Percentiles rank a stretch among this genome's conserved stretches.
phyloP scores from a whole-genome alignment of 2,888 invertebrate species.

The Dasysyrphus tricinctus region DNA sequence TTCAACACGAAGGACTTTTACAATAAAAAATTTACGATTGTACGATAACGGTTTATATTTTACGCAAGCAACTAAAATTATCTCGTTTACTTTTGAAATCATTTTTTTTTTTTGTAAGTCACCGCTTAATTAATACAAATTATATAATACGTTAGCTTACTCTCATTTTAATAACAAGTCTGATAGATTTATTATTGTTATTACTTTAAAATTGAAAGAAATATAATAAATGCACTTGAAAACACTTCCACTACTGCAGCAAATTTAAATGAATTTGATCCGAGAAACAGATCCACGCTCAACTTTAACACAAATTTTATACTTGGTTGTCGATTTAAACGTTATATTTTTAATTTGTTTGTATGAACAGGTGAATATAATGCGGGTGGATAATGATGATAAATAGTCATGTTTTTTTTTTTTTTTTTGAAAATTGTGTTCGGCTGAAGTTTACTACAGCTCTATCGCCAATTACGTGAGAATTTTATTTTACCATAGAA shows the following conservation, averaged over 20 bases:
- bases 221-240: not conserved
- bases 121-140: not conserved
- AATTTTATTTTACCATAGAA: too few relatives aligned
- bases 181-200: not conserved
- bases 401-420: conserved; percentile 12
- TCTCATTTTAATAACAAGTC: not conserved
- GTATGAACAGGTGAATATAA: conserved; percentile 12
- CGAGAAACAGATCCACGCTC: not conserved
- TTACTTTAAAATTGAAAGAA: not conserved
- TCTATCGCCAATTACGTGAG: not conserved
- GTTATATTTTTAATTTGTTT: not conserved
- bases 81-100: not conserved
- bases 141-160: not conserved
- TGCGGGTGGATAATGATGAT: conserved; percentile 4
- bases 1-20: not conserved
- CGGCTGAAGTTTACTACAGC: conserved; percentile 39
- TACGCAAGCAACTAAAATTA: not conserved
- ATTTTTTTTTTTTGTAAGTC: not conserved
- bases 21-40: not conserved
- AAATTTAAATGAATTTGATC: not conserved
- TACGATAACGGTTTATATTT: not conserved
- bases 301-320: not conserved
- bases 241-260: not conserved
- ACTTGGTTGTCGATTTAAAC: not conserved
- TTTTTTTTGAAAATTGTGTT: conserved; percentile 27